Evolutionary conservation across 1,140 invertebrate genomes (phyloP).

Genomic region (Ridgeia piscesae): DNA sequence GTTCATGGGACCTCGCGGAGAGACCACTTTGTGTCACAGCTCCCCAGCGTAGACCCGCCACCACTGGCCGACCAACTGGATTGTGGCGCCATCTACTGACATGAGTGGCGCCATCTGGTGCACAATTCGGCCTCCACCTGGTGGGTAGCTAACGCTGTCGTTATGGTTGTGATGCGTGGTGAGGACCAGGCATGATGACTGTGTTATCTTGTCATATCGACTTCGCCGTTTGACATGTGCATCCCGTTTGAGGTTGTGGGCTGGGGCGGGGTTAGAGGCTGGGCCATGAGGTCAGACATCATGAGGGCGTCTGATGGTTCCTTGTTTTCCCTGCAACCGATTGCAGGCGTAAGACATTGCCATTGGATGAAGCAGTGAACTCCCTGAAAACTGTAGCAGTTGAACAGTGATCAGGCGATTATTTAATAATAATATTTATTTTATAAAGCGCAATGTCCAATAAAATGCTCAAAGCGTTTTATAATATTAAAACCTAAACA

Average conservation of each 20-base stretch:
- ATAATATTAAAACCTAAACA: too few species aligned
- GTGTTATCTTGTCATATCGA: neutral
- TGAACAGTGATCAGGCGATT: too few species aligned
- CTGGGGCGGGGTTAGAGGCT: neutral
- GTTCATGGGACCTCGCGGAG: neutral
- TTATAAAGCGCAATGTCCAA: too few species aligned
- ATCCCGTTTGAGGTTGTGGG: neutral
- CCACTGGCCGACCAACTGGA: neutral
- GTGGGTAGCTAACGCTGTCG: neutral
- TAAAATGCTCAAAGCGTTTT: too few species aligned
- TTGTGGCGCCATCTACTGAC: neutral
- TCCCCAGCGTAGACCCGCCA: neutral
- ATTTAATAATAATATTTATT: too few species aligned
- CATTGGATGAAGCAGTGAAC: too few species aligned
- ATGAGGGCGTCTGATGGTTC: neutral
- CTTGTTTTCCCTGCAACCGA: neutral
- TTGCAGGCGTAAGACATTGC: neutral
- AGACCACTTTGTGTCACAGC: neutral
- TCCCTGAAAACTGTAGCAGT: too few species aligned
- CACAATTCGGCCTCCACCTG: neutral
- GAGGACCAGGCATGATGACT: neutral
- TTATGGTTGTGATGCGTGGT: neutral
- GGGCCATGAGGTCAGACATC: neutral
- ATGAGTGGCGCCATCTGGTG: neutral
- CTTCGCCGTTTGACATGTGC: neutral